A percentile compares a stretch with the other conserved stretches of the same genome.
Conservation (phyloP, 2,888 invertebrate genomes). For the Erebia palarica region DNA sequence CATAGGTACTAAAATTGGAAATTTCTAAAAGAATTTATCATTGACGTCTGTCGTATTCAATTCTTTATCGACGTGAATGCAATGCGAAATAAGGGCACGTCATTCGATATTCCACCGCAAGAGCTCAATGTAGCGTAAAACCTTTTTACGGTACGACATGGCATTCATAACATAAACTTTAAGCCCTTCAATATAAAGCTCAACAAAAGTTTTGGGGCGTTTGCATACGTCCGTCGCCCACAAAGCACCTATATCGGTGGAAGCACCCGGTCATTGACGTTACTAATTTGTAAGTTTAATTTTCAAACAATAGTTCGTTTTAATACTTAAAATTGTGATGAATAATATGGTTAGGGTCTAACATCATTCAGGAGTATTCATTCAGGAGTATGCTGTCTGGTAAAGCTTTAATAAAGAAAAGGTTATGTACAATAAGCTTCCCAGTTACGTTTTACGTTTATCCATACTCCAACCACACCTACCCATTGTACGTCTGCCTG, state of each 20-base stretch:
- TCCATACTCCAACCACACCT: constrained; percentile 52
- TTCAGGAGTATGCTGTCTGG: not conserved
- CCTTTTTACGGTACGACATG: constrained; percentile 30
- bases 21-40: not conserved
- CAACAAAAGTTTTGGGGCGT: constrained; percentile 15
- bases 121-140: constrained; percentile 50
- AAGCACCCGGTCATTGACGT: constrained; percentile 47
- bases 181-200: constrained; percentile 22
- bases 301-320: constrained; percentile 13
- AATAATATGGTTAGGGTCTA: not conserved
- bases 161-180: constrained; percentile 36
- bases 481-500: constrained; percentile 60
- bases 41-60: constrained; percentile 29
- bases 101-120: constrained; percentile 64
- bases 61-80: constrained; percentile 45
- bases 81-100: constrained; percentile 67
- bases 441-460: constrained; percentile 18
- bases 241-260: constrained; percentile 43
- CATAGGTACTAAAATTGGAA: not conserved
- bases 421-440: constrained; percentile 17
- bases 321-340: not conserved
- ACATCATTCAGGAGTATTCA: not conserved
- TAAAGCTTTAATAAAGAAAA: not conserved
- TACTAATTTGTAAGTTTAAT: constrained; percentile 25
- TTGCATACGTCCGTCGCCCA: constrained; percentile 29